Percentiles rank a stretch among this genome's conserved stretches.
Conservation (phyloP, 2,797 vertebrate genomes). For the Pterois miles region DNA sequence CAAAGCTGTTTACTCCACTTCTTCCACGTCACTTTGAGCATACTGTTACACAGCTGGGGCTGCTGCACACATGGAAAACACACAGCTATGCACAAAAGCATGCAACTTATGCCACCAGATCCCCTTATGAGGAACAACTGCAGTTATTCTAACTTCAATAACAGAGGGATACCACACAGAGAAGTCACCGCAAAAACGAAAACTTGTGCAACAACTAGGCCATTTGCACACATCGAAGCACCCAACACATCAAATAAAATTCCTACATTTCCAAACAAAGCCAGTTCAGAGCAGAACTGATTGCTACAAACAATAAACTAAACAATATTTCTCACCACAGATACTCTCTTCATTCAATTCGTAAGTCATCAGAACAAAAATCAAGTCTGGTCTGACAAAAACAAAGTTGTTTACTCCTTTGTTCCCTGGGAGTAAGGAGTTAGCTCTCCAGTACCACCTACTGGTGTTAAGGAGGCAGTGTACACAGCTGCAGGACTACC, state of each 20-base stretch:
- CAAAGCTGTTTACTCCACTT: slow-evolving; percentile 58
- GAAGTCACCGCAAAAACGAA: not conserved
- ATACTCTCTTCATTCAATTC: not conserved
- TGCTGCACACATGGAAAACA: slow-evolving; percentile 23
- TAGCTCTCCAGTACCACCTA: slow-evolving; percentile 45
- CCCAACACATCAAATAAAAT: not conserved
- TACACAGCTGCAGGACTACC: slow-evolving; percentile 6
- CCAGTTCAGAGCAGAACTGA: not conserved
- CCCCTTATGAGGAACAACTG: not conserved
- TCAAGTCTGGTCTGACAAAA: slow-evolving; percentile 59
- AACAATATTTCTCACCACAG: not conserved
- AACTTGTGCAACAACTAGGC: not conserved
- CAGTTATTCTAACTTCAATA: not conserved
- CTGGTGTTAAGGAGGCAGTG: slow-evolving; percentile 1
- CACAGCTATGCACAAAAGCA: slow-evolving; percentile 15
- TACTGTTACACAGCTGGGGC: slow-evolving; percentile 3
- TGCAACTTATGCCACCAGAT: slow-evolving; percentile 22
- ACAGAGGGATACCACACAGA: not conserved
- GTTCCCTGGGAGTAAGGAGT: slow-evolving; percentile 26
- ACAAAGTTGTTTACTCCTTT: slow-evolving; percentile 82
- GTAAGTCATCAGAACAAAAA: slow-evolving; percentile 26
- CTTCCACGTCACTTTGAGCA: slow-evolving; percentile 30
- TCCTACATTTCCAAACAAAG: slow-evolving; percentile 22
- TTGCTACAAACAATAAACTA: not conserved
- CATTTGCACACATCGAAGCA: not conserved